A percentile compares a stretch with the other conserved stretches of the same genome.
Evolutionary conservation across 2,113 vertebrate species (phyloP).

Genomic region (Cinclus cinclus): DNA sequence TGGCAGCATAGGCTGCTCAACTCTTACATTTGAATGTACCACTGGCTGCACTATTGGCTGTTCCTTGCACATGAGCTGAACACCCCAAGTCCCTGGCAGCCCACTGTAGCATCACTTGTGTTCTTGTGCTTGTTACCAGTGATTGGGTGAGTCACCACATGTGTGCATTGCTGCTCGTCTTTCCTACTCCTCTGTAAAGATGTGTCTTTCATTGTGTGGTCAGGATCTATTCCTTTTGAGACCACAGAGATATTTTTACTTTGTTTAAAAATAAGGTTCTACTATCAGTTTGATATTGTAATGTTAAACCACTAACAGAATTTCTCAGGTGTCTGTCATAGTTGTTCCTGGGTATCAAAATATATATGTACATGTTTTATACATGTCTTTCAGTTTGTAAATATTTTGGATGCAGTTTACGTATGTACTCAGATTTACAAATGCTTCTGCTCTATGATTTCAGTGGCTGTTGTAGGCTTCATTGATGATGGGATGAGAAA

Average conservation of each 20-base stretch:
- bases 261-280: background rate
- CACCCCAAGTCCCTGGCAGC: background rate
- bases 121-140: background rate
- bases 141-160: rapidly evolving
- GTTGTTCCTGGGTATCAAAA: background rate
- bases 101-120: rapidly evolving
- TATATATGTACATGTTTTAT: background rate
- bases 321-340: background rate
- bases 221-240: background rate
- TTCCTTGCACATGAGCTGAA: background rate
- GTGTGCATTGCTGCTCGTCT: background rate
- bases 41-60: background rate
- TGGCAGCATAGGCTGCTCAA: rapidly evolving
- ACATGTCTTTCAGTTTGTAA: background rate
- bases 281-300: background rate
- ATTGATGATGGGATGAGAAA: background rate
- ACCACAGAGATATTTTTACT: background rate
- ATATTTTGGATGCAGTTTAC: background rate
- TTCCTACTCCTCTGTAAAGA: background rate
- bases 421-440: background rate
- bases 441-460: background rate
- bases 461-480: background rate
- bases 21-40: background rate
- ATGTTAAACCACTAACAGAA: background rate
- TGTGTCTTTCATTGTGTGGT: background rate